Conservation (phyloP, 1,140 invertebrate genomes). For the Hycleus cichorii region DNA sequence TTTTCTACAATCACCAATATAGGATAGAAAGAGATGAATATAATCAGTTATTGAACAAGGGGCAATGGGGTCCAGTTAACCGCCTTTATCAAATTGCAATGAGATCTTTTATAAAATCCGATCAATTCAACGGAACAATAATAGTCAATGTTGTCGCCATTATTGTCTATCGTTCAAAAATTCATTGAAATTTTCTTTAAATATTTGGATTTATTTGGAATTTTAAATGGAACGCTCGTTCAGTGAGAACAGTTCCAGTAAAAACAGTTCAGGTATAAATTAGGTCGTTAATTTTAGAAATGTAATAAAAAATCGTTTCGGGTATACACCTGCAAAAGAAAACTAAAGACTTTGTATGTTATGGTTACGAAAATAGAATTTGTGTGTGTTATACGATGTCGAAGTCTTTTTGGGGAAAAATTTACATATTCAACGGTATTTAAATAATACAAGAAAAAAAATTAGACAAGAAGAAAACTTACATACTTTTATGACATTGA, state of each 20-base stretch:
- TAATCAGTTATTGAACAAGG: constrained; percentile 22
- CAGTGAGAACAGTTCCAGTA: not conserved
- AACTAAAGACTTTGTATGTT: constrained; percentile 1
- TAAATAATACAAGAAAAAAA: not conserved
- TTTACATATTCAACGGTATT: not conserved
- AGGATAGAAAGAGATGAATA: not conserved
- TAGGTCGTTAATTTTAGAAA: constrained; percentile 7
- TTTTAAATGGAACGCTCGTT: too few relatives aligned
- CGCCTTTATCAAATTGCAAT: constrained; percentile 31
- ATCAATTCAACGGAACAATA: constrained; percentile 22
- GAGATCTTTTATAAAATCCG: constrained; percentile 29
- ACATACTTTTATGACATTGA: not conserved
- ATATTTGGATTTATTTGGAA: too few relatives aligned
- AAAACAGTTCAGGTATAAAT: constrained; percentile 4
- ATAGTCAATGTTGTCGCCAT: too few relatives aligned
- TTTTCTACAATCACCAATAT: not conserved
- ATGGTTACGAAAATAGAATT: not conserved
- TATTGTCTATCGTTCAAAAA: too few relatives aligned
- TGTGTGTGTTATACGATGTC: not conserved
- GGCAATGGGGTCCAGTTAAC: constrained; percentile 27
- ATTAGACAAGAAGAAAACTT: not conserved
- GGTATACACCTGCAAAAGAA: constrained; percentile 2
- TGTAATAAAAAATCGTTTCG: constrained; percentile 6
- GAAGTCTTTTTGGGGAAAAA: not conserved
- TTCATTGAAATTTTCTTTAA: too few relatives aligned